These are phyloP conservation scores for Leptopilina boulardi DNA, from an alignment of 1,140 invertebrate genomes.

Conservation along the genomic window DNA sequence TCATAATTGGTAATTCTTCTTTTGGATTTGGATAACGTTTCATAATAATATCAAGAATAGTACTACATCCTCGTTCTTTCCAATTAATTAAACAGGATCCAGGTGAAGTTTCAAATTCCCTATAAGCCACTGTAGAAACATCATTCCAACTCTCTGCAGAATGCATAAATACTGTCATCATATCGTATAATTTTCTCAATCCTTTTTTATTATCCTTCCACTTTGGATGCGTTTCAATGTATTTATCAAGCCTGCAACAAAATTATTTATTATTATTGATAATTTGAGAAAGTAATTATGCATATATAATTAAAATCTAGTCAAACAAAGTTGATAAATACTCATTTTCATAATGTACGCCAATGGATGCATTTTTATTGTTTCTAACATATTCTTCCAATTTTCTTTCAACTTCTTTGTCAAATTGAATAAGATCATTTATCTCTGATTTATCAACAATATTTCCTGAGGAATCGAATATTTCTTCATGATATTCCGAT, in stretches of 20 bases:
- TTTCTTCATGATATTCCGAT: slow-evolving; percentile 65
- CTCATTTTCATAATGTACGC: background rate
- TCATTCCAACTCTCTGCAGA: background rate
- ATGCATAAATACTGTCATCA: background rate
- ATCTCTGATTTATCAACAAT: background rate
- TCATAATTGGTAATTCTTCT: slow-evolving; percentile 61
- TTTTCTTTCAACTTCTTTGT: background rate
- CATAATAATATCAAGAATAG: slow-evolving; percentile 77
- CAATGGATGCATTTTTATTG: background rate
- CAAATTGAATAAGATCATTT: background rate
- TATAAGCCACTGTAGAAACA: slow-evolving; percentile 47
- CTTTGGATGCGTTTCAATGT: background rate
- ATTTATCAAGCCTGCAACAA: background rate
- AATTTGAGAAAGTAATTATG: no score
- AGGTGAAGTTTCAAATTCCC: slow-evolving; percentile 75
- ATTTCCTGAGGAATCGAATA: slow-evolving; percentile 69
- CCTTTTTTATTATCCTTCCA: background rate
- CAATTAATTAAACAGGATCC: slow-evolving; percentile 79
- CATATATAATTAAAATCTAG: no score
- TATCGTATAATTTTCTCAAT: background rate
- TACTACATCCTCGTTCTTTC: slow-evolving; percentile 79
- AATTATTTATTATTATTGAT: no score
- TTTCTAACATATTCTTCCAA: background rate
- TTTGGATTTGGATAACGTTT: slow-evolving; percentile 54
- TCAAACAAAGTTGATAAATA: background rate